Evolutionary conservation across 2,113 vertebrate genomes (phyloP), one percentile per base, ranked within the genome.

Genomic region (Cebidichthys violaceus): DNA sequence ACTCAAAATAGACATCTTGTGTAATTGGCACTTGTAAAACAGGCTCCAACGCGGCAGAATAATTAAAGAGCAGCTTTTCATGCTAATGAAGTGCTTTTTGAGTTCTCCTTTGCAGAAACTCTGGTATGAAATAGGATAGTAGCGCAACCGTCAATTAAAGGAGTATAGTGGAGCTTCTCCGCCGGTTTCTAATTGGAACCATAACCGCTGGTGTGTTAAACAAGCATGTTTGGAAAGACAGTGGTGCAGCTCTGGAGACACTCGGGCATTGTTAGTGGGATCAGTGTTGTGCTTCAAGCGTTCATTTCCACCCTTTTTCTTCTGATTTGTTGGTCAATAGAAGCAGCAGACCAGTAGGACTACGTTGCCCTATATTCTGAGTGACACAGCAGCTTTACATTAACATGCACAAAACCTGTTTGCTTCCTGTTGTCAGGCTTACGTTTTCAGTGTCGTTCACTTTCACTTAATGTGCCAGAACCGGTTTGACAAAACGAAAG

Each of bases 61-160:
- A 79, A 90, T 90, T 90, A 86, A 89, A 92, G 82, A 86, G 83
- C 18, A 77, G 70, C 72, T n/a, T 86, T 82, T 81, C 81, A 71
- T 84, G 81, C 79, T 90, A 90, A 92, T 89, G n/a, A 90, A 88
- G 88, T 90, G 86, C 79, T 91, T 89, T 91, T 90, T 67, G 89
- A 88, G 79, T 88, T 89, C 76, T 74, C 22, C 82, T 70, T 77
- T 85, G 43, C 74, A 77, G 85, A 84, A 78, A 85, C 70, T 79
- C 10, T 10, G 62, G 82, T 83, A 70, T 92, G 89, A 92, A 92
- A 91, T 81, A 70, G 83, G 86, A 91, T 90, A 89, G 85, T 86
- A 85, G 91, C 59, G n/a, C 78, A 90, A 83, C 83, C 77, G 61
- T 90, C 91, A 92, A 91, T 92, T 93, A 90, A 86, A 85, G 57